phyloP scores from a whole-genome alignment of 2,797 vertebrate species.

The Phoeniculus purpureus region DNA sequence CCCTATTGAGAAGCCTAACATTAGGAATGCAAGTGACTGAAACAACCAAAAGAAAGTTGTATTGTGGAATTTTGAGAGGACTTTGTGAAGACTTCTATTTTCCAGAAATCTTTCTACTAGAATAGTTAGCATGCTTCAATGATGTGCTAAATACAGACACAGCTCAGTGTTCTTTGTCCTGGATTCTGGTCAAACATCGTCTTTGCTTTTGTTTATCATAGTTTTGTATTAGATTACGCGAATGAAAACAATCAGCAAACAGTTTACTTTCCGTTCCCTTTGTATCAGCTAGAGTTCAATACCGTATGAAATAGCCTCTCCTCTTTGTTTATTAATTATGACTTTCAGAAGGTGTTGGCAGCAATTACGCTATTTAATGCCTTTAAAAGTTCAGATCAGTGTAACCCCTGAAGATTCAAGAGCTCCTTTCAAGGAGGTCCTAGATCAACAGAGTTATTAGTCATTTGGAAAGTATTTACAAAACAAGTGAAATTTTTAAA shows the following conservation, averaged over 20 bases:
- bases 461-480: slow-evolving; percentile 50
- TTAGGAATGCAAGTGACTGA: background rate
- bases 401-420: background rate
- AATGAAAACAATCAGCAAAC: slow-evolving; percentile 44
- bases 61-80: background rate
- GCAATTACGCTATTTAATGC: background rate
- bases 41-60: background rate
- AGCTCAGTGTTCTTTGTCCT: slow-evolving; percentile 18
- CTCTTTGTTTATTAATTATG: slow-evolving; percentile 10
- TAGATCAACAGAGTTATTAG: slow-evolving; percentile 33
- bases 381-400: background rate
- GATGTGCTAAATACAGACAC: slow-evolving; percentile 46
- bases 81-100: slow-evolving; percentile 5
- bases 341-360: background rate
- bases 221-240: slow-evolving; percentile 44
- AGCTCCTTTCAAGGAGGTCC: slow-evolving; percentile 11
- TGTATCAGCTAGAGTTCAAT: slow-evolving; percentile 13
- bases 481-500: slow-evolving; percentile 40
- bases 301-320: background rate
- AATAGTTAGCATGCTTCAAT: slow-evolving; percentile 47
- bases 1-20: background rate
- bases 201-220: slow-evolving; percentile 64
- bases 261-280: slow-evolving; percentile 30
- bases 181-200: slow-evolving; percentile 48
- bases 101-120: slow-evolving; percentile 16